These are phyloP conservation scores for Galleria mellonella DNA, from an alignment of 1,140 invertebrate genomes.

Conservation along the genomic window DNA sequence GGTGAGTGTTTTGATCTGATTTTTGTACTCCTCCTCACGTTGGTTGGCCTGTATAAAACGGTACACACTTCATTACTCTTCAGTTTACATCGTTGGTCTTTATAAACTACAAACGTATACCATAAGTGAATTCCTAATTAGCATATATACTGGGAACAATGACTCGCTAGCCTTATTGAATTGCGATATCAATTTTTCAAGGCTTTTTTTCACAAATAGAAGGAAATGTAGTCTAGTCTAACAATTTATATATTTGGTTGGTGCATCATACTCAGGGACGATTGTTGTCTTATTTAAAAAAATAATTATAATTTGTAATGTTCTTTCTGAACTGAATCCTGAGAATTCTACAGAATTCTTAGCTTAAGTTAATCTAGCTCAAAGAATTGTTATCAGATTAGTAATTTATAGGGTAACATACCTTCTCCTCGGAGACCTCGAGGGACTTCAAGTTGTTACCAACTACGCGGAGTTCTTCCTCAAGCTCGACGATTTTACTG, in stretches of 20 bases:
- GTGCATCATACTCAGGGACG: conserved; percentile 43
- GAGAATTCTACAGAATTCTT: neutral
- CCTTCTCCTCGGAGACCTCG: conserved; percentile 99
- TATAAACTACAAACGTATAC: neutral
- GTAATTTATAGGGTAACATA: conserved; percentile 69
- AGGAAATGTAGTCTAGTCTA: neutral
- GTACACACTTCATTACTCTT: conserved; percentile 25
- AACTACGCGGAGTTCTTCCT: conserved; percentile 98
- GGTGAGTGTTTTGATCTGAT: conserved; percentile 99
- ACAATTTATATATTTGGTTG: conserved; percentile 32
- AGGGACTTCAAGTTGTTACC: conserved; percentile 99
- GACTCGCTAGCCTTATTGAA: neutral
- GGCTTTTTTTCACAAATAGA: neutral
- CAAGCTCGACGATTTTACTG: conserved; percentile 99
- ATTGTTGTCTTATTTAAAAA: neutral
- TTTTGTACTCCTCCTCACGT: conserved; percentile 99
- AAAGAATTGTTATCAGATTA: neutral
- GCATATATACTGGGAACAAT: conserved; percentile 2
- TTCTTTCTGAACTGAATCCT: neutral
- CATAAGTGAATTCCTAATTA: conserved; percentile 1
- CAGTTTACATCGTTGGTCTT: neutral
- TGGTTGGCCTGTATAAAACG: conserved; percentile 92
- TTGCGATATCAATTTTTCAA: conserved; percentile 2
- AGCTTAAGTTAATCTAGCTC: conserved; percentile 1
- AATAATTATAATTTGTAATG: conserved; percentile 1